A percentile compares a stretch with the other conserved stretches of the same genome.
Evolutionary conservation across 2,113 vertebrate species (phyloP).

Genomic region (Phrynosoma platyrhinos): DNA sequence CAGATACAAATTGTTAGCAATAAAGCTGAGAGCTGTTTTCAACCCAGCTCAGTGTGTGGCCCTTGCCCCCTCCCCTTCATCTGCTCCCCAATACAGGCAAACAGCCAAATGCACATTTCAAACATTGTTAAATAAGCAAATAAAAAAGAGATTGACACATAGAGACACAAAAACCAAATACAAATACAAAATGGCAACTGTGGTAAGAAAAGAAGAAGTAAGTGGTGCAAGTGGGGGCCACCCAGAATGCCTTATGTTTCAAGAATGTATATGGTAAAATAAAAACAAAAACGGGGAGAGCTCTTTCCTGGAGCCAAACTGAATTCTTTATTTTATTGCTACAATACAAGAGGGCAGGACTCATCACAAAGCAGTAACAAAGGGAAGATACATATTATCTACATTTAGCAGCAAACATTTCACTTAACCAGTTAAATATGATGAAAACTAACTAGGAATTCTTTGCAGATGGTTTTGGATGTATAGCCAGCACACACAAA

Average conservation of each 20-base stretch:
- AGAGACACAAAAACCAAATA: neutral
- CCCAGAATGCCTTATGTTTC: neutral
- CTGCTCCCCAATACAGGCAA: neutral
- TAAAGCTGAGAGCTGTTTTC: neutral
- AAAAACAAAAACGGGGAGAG: neutral
- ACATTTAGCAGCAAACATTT: neutral
- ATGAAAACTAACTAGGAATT: neutral
- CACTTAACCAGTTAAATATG: neutral
- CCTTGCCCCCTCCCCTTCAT: neutral
- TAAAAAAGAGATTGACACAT: neutral
- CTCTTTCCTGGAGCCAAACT: neutral
- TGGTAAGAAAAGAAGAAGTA: neutral
- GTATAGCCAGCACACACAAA: neutral
- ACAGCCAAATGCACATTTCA: neutral
- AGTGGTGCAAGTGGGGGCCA: neutral
- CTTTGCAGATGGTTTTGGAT: neutral
- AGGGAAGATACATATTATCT: neutral
- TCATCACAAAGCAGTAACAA: slow-evolving; percentile 3
- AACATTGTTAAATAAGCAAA: neutral
- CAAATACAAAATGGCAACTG: neutral
- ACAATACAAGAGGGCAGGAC: neutral
- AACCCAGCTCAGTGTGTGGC: neutral
- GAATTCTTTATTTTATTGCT: neutral
- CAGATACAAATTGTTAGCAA: neutral
- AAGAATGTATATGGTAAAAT: neutral